A percentile compares a stretch with the other conserved stretches of the same genome.
These are phyloP conservation scores for Brotogeris chrysoptera DNA, from an alignment of 2,797 vertebrate genomes.

Conservation along the genomic window DNA sequence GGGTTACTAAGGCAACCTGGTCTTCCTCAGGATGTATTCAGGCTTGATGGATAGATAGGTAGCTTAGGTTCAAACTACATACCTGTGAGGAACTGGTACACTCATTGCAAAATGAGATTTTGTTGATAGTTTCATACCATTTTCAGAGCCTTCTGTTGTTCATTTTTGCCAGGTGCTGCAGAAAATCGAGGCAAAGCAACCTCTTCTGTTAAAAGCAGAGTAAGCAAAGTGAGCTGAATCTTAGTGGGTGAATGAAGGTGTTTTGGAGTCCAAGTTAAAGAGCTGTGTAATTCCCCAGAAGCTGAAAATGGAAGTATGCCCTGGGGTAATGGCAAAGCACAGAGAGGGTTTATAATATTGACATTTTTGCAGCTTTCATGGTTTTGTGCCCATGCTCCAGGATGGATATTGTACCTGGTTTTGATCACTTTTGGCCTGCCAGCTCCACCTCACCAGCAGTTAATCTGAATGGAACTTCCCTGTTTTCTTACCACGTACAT, in stretches of 20 bases:
- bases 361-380: not conserved
- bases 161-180: not conserved
- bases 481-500: not conserved
- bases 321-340: not conserved
- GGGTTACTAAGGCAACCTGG: conserved; percentile 55
- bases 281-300: not conserved
- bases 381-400: not conserved
- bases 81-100: not conserved
- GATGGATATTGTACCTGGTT: not conserved
- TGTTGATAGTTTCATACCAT: not conserved
- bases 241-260: not conserved
- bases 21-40: conserved; percentile 15
- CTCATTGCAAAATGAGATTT: not conserved
- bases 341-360: not conserved
- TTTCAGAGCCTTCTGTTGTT: not conserved
- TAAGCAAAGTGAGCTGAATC: not conserved
- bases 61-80: not conserved
- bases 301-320: not conserved
- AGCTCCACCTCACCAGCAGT: not conserved
- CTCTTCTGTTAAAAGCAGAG: not conserved
- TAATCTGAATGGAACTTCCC: not conserved
- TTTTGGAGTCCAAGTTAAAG: not conserved
- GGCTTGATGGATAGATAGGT: not conserved
- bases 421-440: not conserved
- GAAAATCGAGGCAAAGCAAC: not conserved